A percentile compares a stretch with the other conserved stretches of the same genome.
phyloP scores from a whole-genome alignment of 2,797 vertebrate genomes.

The Karalla daura region DNA sequence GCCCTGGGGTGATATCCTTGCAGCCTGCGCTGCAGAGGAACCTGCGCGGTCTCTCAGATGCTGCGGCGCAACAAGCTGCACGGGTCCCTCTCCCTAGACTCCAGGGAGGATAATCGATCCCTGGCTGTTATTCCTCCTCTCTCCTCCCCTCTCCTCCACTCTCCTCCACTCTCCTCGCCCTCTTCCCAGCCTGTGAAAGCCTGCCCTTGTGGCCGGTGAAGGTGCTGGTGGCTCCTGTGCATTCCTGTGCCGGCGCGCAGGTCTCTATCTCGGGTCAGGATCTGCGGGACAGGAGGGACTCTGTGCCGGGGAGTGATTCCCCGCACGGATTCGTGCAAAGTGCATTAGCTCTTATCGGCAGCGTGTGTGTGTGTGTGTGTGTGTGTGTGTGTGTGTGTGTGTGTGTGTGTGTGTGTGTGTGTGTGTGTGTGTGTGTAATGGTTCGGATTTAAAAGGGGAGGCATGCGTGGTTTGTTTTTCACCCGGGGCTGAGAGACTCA shows the following conservation, averaged over 20 bases:
- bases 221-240: slow-evolving; percentile 17
- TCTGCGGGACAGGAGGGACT: slow-evolving; percentile 27
- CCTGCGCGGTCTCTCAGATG: too few relatives aligned
- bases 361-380: slow-evolving; percentile 25
- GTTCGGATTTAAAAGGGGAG: slow-evolving; percentile 41
- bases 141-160: too few relatives aligned
- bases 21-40: too few relatives aligned
- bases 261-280: slow-evolving; percentile 52
- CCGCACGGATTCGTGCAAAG: slow-evolving; percentile 37
- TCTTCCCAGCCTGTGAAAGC: slow-evolving; percentile 24
- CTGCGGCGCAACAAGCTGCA: too few relatives aligned
- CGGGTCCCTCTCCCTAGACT: too few relatives aligned
- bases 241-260: slow-evolving; percentile 46
- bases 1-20: too few relatives aligned
- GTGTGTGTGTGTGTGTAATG: slow-evolving; percentile 38
- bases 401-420: slow-evolving; percentile 29
- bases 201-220: slow-evolving; percentile 11
- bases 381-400: slow-evolving; percentile 31
- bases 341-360: slow-evolving; percentile 43
- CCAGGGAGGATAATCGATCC: too few relatives aligned
- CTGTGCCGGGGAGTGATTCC: slow-evolving; percentile 27
- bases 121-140: too few relatives aligned
- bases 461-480: slow-evolving; percentile 15
- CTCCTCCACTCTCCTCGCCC: background rate
- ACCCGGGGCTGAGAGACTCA: slow-evolving; percentile 16